A percentile compares a stretch with the other conserved stretches of the same genome.
phyloP scores from a whole-genome alignment of 2,797 vertebrate genomes.

The Vespertilio murinus region DNA sequence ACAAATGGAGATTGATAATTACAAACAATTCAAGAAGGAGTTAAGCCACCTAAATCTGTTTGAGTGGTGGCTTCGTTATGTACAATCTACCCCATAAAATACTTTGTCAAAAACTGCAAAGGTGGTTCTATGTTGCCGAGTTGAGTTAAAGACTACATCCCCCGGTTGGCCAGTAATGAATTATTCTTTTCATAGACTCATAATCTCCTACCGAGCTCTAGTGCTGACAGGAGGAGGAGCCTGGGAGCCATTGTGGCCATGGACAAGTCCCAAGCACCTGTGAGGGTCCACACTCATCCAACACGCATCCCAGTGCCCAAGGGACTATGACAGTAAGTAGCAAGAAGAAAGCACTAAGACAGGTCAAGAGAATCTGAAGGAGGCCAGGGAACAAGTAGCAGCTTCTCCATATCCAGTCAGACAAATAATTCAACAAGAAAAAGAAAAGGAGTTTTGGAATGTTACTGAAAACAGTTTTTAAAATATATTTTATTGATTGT shows the following conservation, averaged over 20 bases:
- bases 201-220: not conserved
- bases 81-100: not conserved
- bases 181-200: not conserved
- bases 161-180: not conserved
- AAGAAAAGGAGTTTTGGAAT: not conserved
- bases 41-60: not conserved
- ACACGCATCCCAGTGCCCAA: not conserved
- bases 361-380: not conserved
- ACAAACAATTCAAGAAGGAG: not conserved
- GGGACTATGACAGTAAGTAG: not conserved
- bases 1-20: not conserved
- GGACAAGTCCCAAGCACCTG: not conserved
- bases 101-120: constrained; percentile 5
- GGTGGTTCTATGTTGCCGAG: not conserved
- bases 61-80: not conserved
- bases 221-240: too few species aligned
- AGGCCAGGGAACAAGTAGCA: not conserved
- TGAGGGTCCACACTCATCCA: not conserved
- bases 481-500: too few species aligned
- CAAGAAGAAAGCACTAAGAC: not conserved
- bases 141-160: not conserved
- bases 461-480: not conserved
- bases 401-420: not conserved
- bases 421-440: not conserved
- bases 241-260: not conserved